Percentiles rank a stretch among this genome's conserved stretches.
phyloP scores from a whole-genome alignment of 2,888 invertebrate genomes.

The Adelognathus sp. region DNA sequence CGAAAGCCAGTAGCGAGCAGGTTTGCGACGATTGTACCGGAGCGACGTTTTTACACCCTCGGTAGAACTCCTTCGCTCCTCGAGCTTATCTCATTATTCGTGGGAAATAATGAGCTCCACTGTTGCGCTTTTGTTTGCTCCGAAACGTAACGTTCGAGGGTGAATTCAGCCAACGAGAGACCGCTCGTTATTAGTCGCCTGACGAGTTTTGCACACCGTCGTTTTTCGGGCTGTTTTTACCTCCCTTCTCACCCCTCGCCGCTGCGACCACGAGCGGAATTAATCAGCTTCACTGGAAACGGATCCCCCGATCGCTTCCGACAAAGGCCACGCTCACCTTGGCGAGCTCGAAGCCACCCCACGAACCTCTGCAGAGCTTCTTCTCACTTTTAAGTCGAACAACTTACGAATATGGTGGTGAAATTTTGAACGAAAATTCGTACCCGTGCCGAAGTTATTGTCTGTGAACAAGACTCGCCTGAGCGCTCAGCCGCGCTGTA shows the following conservation, averaged over 20 bases:
- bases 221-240: neutral
- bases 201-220: conserved; percentile 2
- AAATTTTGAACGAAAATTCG: no score
- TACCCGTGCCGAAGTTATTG: no score
- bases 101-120: conserved; percentile 54
- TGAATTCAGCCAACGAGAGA: conserved; percentile 27
- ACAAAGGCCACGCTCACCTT: neutral
- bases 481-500: no score
- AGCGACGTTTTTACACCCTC: neutral
- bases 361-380: no score
- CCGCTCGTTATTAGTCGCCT: conserved; percentile 39
- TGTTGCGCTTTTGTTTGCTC: conserved; percentile 23
- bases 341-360: neutral
- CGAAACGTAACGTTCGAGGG: conserved; percentile 10
- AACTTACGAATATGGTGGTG: no score
- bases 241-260: conserved; percentile 10
- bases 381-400: no score
- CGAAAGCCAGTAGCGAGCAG: neutral
- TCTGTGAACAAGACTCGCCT: no score
- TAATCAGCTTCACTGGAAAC: conserved; percentile 23
- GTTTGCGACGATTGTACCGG: neutral
- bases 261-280: conserved; percentile 41
- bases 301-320: neutral
- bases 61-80: conserved; percentile 12
- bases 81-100: conserved; percentile 54